These are phyloP conservation scores for Amphimallon solstitiale DNA, from an alignment of 2,888 invertebrate genomes.

Conservation along the genomic window DNA sequence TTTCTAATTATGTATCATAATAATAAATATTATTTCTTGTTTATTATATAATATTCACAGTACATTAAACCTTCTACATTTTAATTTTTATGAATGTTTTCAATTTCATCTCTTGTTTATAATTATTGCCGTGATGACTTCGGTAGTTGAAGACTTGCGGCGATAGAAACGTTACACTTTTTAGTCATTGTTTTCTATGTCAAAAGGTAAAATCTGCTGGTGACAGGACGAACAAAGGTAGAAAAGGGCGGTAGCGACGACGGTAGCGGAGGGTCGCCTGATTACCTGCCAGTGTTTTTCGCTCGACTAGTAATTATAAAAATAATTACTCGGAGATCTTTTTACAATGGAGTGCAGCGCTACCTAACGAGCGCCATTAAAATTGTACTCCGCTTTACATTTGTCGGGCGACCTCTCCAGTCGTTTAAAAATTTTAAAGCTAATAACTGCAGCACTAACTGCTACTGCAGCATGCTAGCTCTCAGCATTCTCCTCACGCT, in stretches of 20 bases:
- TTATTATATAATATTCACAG: too few species aligned
- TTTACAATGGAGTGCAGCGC: constrained; percentile 44
- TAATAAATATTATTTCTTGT: too few species aligned
- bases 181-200: constrained; percentile 49
- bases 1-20: too few species aligned
- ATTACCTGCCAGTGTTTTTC: constrained; percentile 51
- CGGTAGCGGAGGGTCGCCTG: constrained; percentile 36
- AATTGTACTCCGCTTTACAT: constrained; percentile 31
- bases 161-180: constrained; percentile 48
- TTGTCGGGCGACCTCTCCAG: constrained; percentile 34
- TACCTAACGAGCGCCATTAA: constrained; percentile 38
- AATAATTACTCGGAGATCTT: constrained; percentile 55
- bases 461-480: constrained; percentile 18
- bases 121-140: constrained; percentile 3
- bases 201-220: constrained; percentile 48
- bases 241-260: constrained; percentile 16
- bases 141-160: constrained; percentile 32
- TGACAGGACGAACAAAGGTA: constrained; percentile 42
- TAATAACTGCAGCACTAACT: constrained; percentile 28
- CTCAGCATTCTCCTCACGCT: constrained; percentile 21
- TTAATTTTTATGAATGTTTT: too few species aligned
- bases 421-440: constrained; percentile 34
- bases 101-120: too few species aligned
- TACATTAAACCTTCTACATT: too few species aligned
- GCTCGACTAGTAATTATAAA: constrained; percentile 56